phyloP scores from a whole-genome alignment of 1,140 invertebrate genomes.

The Cyphomyrmex costatus region DNA sequence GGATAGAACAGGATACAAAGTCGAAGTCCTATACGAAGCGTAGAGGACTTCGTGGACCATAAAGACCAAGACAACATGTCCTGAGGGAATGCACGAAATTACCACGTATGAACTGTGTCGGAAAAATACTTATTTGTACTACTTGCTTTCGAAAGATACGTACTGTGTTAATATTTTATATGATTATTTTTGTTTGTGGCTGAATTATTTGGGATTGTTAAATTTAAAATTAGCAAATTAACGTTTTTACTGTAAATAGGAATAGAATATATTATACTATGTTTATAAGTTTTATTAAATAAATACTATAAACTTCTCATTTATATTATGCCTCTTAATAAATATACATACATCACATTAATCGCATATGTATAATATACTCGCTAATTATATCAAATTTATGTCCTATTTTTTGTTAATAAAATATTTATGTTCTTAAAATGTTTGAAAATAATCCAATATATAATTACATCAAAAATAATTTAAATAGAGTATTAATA shows the following conservation, averaged over 20 bases:
- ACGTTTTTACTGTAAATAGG: neutral
- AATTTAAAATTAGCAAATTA: neutral
- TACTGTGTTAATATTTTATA: neutral
- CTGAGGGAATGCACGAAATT: slow-evolving; percentile 27
- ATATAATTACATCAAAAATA: too few species aligned
- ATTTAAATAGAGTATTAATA: too few species aligned
- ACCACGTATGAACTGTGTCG: slow-evolving; percentile 11
- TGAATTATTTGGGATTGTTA: neutral
- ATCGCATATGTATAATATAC: too few species aligned
- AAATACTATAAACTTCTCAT: neutral
- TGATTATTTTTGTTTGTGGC: neutral
- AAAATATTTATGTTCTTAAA: too few species aligned
- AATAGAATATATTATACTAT: too few species aligned
- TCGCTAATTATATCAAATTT: too few species aligned
- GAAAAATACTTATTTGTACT: slow-evolving; percentile 23
- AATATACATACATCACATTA: too few species aligned
- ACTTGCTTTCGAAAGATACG: slow-evolving; percentile 12
- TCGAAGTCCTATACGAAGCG: slow-evolving; percentile 25
- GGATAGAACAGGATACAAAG: slow-evolving; percentile 32
- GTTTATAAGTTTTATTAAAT: neutral
- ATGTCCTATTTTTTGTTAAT: too few species aligned
- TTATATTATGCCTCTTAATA: neutral
- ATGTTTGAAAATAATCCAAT: too few species aligned
- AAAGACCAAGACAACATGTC: slow-evolving; percentile 37
- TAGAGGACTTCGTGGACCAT: slow-evolving; percentile 30